Percentiles rank a stretch among this genome's conserved stretches.
Conservation (phyloP, 2,797 vertebrate genomes). For the Sternotherus odoratus region DNA sequence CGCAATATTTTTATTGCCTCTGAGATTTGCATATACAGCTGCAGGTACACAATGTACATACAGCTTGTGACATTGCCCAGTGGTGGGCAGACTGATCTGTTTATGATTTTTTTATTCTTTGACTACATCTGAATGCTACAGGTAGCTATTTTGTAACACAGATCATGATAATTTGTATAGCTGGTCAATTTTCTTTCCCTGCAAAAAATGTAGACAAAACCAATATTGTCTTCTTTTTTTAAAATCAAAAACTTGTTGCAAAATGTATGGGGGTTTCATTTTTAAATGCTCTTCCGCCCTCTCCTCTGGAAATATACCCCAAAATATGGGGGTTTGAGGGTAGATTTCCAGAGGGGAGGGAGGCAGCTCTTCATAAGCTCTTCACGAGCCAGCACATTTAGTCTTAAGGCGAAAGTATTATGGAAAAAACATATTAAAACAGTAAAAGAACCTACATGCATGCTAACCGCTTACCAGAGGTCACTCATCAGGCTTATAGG, state of each 20-base stretch:
- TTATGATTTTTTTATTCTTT: neutral
- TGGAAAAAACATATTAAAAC: neutral
- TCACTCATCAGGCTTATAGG: neutral
- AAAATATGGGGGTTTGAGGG: neutral
- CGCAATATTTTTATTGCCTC: neutral
- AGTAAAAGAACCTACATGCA: neutral
- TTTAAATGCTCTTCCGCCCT: neutral
- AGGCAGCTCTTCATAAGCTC: neutral
- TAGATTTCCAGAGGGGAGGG: too few species aligned
- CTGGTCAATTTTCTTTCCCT: slow-evolving; percentile 40
- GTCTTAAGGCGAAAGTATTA: neutral
- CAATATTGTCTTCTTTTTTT: neutral
- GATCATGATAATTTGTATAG: slow-evolving; percentile 11
- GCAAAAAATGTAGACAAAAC: neutral
- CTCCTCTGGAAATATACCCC: neutral
- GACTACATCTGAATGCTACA: neutral
- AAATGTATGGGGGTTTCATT: neutral
- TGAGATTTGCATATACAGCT: neutral
- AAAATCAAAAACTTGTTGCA: neutral
- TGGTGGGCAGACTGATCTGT: neutral
- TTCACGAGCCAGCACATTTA: neutral
- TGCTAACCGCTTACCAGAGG: neutral
- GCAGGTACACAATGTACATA: neutral
- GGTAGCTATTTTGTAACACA: slow-evolving; percentile 21
- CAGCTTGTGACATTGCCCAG: neutral